These are phyloP conservation scores for Ctenopoma kingsleyae DNA, from an alignment of 2,797 vertebrate genomes.

Conservation along the genomic window DNA sequence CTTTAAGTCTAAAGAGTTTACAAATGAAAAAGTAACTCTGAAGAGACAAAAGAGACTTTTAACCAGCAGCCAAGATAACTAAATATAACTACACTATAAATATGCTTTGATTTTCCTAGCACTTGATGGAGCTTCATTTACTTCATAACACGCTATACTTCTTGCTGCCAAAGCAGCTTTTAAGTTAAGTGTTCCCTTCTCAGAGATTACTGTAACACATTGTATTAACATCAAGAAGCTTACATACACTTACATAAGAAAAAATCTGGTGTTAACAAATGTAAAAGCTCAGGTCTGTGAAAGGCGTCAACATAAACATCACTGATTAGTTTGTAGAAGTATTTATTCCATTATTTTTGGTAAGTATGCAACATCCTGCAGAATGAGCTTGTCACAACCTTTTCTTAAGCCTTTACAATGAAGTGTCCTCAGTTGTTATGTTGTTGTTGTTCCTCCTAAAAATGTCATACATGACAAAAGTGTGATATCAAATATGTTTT, in stretches of 20 bases:
- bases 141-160: background rate
- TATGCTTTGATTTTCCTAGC: constrained; percentile 7
- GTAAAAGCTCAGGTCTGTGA: background rate
- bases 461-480: too few species aligned
- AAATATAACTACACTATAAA: background rate
- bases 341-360: too few species aligned
- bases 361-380: too few species aligned
- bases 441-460: too few species aligned
- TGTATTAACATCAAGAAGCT: constrained; percentile 12
- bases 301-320: background rate
- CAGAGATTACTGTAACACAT: constrained; percentile 5
- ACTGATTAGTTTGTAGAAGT: too few species aligned
- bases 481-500: too few species aligned
- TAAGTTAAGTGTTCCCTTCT: constrained; percentile 1
- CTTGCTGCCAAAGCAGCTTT: constrained; percentile 34
- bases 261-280: background rate
- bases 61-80: background rate
- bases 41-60: too few species aligned
- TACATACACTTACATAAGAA: constrained; percentile 7
- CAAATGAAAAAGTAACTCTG: background rate
- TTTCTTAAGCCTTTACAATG: too few species aligned
- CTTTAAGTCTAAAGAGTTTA: background rate
- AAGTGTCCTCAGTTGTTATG: too few species aligned
- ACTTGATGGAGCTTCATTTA: constrained; percentile 2
- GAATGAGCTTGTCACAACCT: too few species aligned